Evolutionary conservation across 2,113 vertebrate species (phyloP).

Genomic region (Python bivittatus): DNA sequence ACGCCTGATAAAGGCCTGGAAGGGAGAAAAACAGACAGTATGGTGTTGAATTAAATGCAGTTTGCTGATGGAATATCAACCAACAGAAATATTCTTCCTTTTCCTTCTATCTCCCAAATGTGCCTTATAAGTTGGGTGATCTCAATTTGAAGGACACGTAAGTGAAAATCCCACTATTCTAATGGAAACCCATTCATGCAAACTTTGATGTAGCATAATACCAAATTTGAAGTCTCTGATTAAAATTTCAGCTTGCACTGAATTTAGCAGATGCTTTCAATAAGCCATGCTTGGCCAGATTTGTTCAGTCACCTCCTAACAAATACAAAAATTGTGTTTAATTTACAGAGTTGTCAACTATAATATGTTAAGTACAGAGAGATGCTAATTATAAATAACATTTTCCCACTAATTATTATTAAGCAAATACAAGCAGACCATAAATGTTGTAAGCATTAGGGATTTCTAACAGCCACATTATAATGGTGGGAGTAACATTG

Average conservation of each 20-base stretch:
- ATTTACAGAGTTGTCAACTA: neutral
- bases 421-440: neutral
- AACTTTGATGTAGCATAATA: neutral
- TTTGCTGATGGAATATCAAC: constrained; percentile 4
- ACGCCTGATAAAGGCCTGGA: constrained; percentile 95
- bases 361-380: neutral
- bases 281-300: neutral
- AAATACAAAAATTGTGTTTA: neutral
- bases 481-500: neutral
- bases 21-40: neutral
- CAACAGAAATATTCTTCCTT: neutral
- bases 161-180: neutral
- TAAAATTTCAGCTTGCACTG: neutral
- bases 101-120: neutral
- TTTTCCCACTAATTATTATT: neutral
- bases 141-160: neutral
- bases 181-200: neutral
- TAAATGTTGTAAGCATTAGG: neutral
- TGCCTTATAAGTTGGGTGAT: neutral
- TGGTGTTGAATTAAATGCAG: constrained; percentile 11
- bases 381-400: neutral
- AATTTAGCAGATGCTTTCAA: neutral
- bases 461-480: neutral
- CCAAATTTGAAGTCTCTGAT: neutral
- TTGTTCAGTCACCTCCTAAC: neutral